A percentile compares a stretch with the other conserved stretches of the same genome.
Evolutionary conservation across 2,888 invertebrate species (phyloP).

Genomic region (Scaptodrosophila latifasciaeformis): DNA sequence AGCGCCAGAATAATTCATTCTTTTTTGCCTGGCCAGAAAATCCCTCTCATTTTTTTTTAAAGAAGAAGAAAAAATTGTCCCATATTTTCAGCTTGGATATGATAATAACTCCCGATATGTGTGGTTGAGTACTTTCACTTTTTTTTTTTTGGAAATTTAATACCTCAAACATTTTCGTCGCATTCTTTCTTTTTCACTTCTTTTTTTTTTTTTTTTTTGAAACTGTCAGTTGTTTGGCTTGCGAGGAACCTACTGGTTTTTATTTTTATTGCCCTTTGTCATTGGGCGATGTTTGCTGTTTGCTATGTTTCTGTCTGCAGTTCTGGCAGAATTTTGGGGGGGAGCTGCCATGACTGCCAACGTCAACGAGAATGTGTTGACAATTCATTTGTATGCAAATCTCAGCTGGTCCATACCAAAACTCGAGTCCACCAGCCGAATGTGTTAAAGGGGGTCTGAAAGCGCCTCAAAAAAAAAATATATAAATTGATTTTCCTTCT

Average conservation of each 20-base stretch:
- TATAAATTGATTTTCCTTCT: slow-evolving; percentile 18
- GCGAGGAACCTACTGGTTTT: slow-evolving; percentile 29
- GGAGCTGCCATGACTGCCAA: slow-evolving; percentile 5
- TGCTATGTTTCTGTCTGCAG: slow-evolving; percentile 11
- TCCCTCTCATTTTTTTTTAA: too few relatives aligned
- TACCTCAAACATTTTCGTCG: slow-evolving; percentile 36
- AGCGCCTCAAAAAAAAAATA: not conserved
- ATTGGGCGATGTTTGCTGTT: slow-evolving; percentile 6
- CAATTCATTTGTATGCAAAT: slow-evolving; percentile 71
- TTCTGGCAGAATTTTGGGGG: too few relatives aligned
- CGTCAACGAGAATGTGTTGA: slow-evolving; percentile 56
- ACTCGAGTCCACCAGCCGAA: slow-evolving; percentile 23
- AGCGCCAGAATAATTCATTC: too few relatives aligned
- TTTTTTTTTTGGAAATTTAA: slow-evolving; percentile 42
- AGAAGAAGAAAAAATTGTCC: too few relatives aligned
- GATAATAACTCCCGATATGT: not conserved
- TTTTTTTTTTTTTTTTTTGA: slow-evolving; percentile 14
- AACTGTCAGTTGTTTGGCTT: slow-evolving; percentile 4
- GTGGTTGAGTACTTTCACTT: not conserved
- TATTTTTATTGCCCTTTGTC: slow-evolving; percentile 44
- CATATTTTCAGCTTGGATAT: slow-evolving; percentile 1
- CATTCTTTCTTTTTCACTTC: slow-evolving; percentile 37
- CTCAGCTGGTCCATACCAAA: slow-evolving; percentile 51
- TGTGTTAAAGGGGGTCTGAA: slow-evolving; percentile 20
- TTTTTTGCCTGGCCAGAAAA: too few relatives aligned